Evolutionary conservation across 2,888 invertebrate species (phyloP), one percentile per base, ranked within the genome.

Genomic region (Seira sanloemensis): DNA sequence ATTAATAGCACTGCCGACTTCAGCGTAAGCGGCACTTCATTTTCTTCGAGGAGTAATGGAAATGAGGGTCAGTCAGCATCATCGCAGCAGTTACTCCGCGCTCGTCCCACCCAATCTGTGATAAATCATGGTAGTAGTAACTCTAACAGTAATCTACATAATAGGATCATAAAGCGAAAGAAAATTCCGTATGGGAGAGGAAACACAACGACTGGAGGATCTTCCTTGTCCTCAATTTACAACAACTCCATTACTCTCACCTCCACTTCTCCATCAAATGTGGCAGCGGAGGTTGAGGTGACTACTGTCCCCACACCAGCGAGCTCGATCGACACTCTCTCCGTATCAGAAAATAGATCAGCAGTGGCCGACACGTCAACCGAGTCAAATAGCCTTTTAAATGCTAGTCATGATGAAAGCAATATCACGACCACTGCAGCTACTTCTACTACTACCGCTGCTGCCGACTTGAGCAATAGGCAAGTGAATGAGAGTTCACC

Each of bases 51-150:
- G 79, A 79, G 79, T 68, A 80, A 80, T 80, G 72, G 24, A 19
- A 69, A 68, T 77, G 25, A 65, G 18, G 23, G 46, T 1, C 24
- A 65, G 1, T 75, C 26, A 37, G 66, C 50, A 46, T 1, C 19
- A 50, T 65, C 72, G 23, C 65, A 72, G 1, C 72, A 77, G 21
- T 66, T 78, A 68, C 81, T 75, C 68, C 81, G 81, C 1, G 79
- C 79, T 76, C 82, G 86, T 79, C 86, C 86, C 67, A 86, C 87
- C 83, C 58, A 83, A 72, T 78, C 87, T 84, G 85, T 87, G 83
- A 85, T 86, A 80, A 85, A 84, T 9, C 85, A 82, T 83, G 86
- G 86, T 86, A 86, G 86, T 27, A 78, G 66, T 25, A 86, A 84
- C 54, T 86, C 65, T 74, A 80, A 73, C 37, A 80, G 54, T 68